A percentile compares a stretch with the other conserved stretches of the same genome.
Conservation (phyloP, 92 coral and sea anemone species). For the Montipora capitata region DNA sequence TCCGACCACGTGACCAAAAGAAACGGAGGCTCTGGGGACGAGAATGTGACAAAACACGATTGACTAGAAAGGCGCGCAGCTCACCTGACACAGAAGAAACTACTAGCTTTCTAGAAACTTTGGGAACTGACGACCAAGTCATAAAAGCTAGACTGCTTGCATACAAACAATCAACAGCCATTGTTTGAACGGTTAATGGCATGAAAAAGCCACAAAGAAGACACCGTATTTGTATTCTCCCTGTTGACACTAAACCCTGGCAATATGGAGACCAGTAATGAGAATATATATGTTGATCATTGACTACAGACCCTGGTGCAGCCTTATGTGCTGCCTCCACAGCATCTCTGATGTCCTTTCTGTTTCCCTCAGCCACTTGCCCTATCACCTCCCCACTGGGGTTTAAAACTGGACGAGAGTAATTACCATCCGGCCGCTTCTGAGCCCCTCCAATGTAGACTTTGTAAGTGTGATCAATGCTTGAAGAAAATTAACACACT, state of each 20-base stretch:
- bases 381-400: slow-evolving; percentile 90
- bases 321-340: slow-evolving; percentile 99
- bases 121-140: too few species aligned
- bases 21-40: too few species aligned
- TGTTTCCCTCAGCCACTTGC: slow-evolving; percentile 97
- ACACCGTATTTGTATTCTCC: neutral
- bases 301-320: slow-evolving; percentile 87
- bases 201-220: too few species aligned
- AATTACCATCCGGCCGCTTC: slow-evolving; percentile 96
- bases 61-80: too few species aligned
- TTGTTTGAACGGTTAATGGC: too few species aligned
- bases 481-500: slow-evolving; percentile 11
- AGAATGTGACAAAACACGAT: too few species aligned
- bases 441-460: slow-evolving; percentile 99
- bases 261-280: neutral
- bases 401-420: slow-evolving; percentile 89
- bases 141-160: too few species aligned
- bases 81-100: too few species aligned
- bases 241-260: neutral
- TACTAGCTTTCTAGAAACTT: too few species aligned
- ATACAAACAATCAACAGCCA: too few species aligned
- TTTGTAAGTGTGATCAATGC: slow-evolving; percentile 98
- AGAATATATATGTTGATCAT: neutral
- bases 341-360: slow-evolving; percentile 98
- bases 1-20: too few species aligned